Conservation (phyloP, 2,888 invertebrate genomes). For the Nycteola revayana region DNA sequence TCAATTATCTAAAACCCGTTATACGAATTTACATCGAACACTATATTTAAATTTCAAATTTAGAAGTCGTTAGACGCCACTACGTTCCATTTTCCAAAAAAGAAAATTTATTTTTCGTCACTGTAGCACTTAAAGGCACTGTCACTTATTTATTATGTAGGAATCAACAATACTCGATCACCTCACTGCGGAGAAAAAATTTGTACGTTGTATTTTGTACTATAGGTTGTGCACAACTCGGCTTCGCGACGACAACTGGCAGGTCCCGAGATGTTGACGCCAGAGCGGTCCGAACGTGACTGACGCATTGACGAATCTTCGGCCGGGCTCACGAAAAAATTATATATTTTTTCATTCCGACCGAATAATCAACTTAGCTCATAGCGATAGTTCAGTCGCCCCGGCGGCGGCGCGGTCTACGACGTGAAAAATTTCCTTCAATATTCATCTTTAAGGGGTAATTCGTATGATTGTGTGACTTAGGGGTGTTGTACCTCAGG, state of each 20-base stretch:
- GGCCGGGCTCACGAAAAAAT: constrained; percentile 73
- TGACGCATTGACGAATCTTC: constrained; percentile 79
- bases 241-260: constrained; percentile 58
- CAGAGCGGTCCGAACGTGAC: constrained; percentile 67
- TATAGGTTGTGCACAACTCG: constrained; percentile 75
- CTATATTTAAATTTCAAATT: constrained; percentile 44
- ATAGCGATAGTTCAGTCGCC: constrained; percentile 78
- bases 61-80: constrained; percentile 41
- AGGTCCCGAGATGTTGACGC: constrained; percentile 65
- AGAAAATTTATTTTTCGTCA: constrained; percentile 40
- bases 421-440: constrained; percentile 37
- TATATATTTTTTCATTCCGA: constrained; percentile 73
- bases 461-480: constrained; percentile 24
- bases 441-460: constrained; percentile 45
- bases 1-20: constrained; percentile 67
- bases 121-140: constrained; percentile 65
- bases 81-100: constrained; percentile 51
- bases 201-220: constrained; percentile 78
- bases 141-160: constrained; percentile 52
- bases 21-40: constrained; percentile 51
- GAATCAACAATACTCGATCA: constrained; percentile 56
- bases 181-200: constrained; percentile 70
- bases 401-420: constrained; percentile 41
- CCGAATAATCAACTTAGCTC: constrained; percentile 77
- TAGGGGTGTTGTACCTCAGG: constrained; percentile 26